These are phyloP conservation scores for Chloroceryle inda DNA, from an alignment of 2,797 vertebrate genomes.

Conservation along the genomic window DNA sequence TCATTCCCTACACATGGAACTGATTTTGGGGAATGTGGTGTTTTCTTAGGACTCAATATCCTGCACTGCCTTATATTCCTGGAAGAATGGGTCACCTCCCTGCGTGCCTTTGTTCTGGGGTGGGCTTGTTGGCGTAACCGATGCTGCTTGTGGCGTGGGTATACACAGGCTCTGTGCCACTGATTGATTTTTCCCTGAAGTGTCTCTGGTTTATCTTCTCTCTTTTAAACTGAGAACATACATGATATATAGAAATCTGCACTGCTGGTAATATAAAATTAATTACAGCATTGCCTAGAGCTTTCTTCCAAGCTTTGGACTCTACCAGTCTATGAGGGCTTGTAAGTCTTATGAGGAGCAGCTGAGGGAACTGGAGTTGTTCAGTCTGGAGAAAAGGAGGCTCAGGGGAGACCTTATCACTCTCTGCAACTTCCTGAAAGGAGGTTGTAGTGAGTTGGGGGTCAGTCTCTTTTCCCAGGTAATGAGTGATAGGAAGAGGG, in stretches of 20 bases:
- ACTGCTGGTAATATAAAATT: neutral
- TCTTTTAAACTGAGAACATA: neutral
- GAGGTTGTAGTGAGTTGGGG: neutral
- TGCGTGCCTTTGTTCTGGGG: neutral
- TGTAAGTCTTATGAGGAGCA: rapidly evolving
- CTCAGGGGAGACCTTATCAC: rapidly evolving
- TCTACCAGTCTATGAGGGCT: neutral
- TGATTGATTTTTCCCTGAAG: neutral
- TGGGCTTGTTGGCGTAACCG: neutral
- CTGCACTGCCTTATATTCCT: neutral
- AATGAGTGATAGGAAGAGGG: neutral
- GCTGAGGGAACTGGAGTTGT: neutral
- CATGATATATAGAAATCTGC: neutral
- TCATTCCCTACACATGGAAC: neutral
- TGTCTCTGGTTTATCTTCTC: neutral
- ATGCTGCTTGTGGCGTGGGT: neutral
- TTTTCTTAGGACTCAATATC: neutral
- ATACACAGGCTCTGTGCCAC: neutral
- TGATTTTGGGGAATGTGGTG: neutral
- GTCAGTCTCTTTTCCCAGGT: neutral
- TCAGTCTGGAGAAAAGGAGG: neutral
- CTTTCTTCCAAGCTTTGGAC: neutral
- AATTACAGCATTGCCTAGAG: neutral
- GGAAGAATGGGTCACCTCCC: neutral
- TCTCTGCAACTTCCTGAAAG: neutral